These are phyloP conservation scores for Trypoxylus dichotomus DNA, from an alignment of 1,140 invertebrate species.

Conservation along the genomic window DNA sequence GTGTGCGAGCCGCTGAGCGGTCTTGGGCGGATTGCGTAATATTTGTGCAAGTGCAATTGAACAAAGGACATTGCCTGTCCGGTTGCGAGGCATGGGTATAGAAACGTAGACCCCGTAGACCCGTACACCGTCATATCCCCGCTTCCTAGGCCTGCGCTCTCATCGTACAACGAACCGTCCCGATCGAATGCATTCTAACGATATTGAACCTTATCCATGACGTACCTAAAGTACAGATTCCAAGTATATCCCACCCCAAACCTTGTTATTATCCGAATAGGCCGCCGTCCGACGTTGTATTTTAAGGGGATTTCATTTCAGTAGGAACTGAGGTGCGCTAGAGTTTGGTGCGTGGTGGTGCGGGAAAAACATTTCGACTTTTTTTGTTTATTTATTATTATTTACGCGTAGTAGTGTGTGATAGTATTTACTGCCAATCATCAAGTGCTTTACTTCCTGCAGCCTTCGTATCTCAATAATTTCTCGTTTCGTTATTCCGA, in stretches of 20 bases:
- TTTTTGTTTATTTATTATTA: slow-evolving; percentile 34
- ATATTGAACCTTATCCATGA: not conserved
- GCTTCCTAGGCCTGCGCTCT: slow-evolving; percentile 35
- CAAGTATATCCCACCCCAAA: slow-evolving; percentile 17
- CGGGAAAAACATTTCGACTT: slow-evolving; percentile 15
- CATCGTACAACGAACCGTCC: slow-evolving; percentile 39
- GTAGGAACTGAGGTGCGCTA: slow-evolving; percentile 38
- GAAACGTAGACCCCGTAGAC: not conserved
- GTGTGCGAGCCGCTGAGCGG: not conserved
- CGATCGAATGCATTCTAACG: slow-evolving; percentile 37
- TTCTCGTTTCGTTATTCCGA: not conserved
- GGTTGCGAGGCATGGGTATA: not conserved
- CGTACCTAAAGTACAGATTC: not conserved
- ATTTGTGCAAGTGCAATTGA: slow-evolving; percentile 46
- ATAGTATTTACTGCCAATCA: slow-evolving; percentile 12
- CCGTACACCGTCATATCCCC: slow-evolving; percentile 4
- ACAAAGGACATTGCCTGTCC: slow-evolving; percentile 43
- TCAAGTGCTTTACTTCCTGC: slow-evolving; percentile 1
- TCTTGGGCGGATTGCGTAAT: slow-evolving; percentile 39
- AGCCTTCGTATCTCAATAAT: not conserved
- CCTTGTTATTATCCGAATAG: slow-evolving; percentile 8
- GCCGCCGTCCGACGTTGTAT: slow-evolving; percentile 14
- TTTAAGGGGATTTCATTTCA: slow-evolving; percentile 35
- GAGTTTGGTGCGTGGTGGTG: slow-evolving; percentile 32
- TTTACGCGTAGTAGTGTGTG: slow-evolving; percentile 25